Conservation (phyloP, 2,113 vertebrate genomes). For the Grallaria varia region DNA sequence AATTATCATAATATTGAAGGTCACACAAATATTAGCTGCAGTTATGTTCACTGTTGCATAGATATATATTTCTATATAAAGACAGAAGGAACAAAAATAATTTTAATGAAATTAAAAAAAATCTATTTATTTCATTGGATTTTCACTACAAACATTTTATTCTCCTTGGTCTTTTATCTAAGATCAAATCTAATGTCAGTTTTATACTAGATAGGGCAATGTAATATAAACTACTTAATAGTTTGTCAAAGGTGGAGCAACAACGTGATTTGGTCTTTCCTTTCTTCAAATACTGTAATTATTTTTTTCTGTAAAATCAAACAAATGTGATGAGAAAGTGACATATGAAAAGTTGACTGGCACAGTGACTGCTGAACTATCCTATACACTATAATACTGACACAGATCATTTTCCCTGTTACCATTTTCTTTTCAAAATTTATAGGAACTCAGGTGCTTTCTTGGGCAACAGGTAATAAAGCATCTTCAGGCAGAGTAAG, state of each 20-base stretch:
- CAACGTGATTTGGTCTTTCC: not conserved
- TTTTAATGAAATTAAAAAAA: slow-evolving; percentile 15
- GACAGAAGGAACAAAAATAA: not conserved
- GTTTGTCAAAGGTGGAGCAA: not conserved
- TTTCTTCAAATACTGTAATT: not conserved
- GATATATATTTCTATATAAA: not conserved
- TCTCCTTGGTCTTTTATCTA: not conserved
- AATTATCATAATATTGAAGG: slow-evolving; percentile 78
- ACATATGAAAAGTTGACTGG: not conserved
- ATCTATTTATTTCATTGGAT: not conserved
- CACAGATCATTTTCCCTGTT: not conserved
- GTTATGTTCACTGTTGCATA: slow-evolving; percentile 24
- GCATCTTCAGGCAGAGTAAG: not conserved
- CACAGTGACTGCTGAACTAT: not conserved
- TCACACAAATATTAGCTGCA: slow-evolving; percentile 68
- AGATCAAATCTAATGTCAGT: not conserved
- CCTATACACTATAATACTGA: not conserved
- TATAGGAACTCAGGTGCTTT: not conserved
- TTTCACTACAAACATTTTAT: not conserved
- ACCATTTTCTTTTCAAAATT: not conserved
- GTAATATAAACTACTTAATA: not conserved
- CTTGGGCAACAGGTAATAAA: not conserved
- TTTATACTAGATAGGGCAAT: not conserved
- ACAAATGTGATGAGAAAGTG: not conserved
- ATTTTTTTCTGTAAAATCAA: not conserved